Conservation (phyloP, 2,797 vertebrate genomes). For the Dryobates pubescens region DNA sequence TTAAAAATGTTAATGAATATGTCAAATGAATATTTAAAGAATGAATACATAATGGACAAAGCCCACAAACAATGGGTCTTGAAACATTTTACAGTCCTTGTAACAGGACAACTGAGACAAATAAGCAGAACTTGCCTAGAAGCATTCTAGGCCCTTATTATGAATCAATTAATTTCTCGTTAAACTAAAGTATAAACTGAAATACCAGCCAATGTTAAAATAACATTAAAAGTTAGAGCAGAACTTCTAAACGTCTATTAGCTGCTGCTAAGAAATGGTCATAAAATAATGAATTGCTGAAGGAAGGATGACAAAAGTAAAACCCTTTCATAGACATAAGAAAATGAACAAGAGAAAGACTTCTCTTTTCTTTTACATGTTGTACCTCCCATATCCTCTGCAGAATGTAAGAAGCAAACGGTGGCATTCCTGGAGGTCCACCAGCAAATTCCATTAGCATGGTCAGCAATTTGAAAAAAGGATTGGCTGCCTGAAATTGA, state of each 20-base stretch:
- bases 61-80: background rate
- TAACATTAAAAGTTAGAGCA: background rate
- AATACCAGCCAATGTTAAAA: background rate
- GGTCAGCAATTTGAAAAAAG: conserved; percentile 97
- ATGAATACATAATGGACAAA: background rate
- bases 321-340: background rate
- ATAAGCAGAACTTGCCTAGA: background rate
- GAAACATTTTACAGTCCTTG: background rate
- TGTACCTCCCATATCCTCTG: conserved; percentile 99
- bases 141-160: background rate
- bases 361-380: conserved; percentile 1
- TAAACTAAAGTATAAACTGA: background rate
- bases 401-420: conserved; percentile 96
- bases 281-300: background rate
- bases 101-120: background rate
- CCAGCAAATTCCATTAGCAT: conserved; percentile 99
- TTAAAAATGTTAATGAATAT: background rate
- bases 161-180: background rate
- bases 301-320: background rate
- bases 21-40: background rate
- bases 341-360: background rate
- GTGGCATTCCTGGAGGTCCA: conserved; percentile 97
- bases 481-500: conserved; percentile 90
- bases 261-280: background rate
- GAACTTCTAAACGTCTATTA: background rate